These are phyloP conservation scores for Eulemur macaco DNA, from an alignment of 2,113 vertebrate genomes.

Conservation along the genomic window DNA sequence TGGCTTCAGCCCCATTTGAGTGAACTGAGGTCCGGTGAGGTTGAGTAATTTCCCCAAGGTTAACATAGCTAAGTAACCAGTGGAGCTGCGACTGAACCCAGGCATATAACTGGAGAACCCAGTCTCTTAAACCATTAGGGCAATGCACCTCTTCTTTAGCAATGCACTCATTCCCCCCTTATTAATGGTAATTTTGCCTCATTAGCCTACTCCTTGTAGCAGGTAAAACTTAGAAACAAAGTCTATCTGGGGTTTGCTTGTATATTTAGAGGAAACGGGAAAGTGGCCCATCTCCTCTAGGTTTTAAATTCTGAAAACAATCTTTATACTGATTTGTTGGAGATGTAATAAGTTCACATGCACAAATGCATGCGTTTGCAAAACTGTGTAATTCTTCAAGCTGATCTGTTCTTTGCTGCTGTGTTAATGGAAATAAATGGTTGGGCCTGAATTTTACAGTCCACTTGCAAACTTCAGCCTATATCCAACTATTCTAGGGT, in stretches of 20 bases:
- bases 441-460: not conserved
- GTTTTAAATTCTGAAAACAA: conserved; percentile 23
- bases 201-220: not conserved
- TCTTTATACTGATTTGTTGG: not conserved
- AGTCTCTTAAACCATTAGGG: not conserved
- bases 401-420: conserved; percentile 35
- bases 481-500: not conserved
- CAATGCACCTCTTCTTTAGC: not conserved
- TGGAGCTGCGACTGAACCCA: not conserved
- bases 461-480: not conserved
- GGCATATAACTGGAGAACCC: not conserved
- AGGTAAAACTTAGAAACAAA: not conserved
- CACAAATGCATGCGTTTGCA: not conserved
- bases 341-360: not conserved
- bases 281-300: not conserved
- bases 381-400: conserved; percentile 31
- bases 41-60: not conserved
- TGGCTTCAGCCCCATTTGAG: not conserved
- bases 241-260: not conserved
- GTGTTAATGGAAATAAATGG: conserved; percentile 57
- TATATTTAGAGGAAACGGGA: not conserved
- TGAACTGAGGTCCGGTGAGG: not conserved
- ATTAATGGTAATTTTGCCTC: not conserved
- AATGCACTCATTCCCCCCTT: not conserved
- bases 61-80: not conserved